Base-by-base conservation (phyloP, 2,888 invertebrate species). In the Galerucella pusilla region DNA sequence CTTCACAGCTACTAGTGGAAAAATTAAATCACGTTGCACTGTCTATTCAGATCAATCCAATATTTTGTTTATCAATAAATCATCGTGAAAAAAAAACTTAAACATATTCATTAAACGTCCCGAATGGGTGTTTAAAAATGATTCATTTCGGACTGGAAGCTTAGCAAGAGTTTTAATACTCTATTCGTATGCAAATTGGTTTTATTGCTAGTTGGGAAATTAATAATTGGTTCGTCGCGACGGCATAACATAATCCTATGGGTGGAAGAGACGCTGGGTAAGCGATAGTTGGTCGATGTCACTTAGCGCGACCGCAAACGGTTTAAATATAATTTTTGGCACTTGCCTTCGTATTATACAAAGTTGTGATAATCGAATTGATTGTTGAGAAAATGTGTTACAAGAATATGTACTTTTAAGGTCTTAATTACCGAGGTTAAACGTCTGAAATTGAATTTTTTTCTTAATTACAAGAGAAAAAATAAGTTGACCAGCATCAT, bases 141-240 rank as follows among this genome's bases (percentile, higher is more conserved):
- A 71, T 72, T 75, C 68, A 72, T 63, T 71, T 65, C 45, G 49
- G 72, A 61, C 72, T 67, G 69, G 65, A 59, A 70, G 73, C 72
- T 68, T 72, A 49, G 81, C 80, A 79, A 80, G 85, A 85, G 85
- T 86, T 86, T 86, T 87, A 87, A 87, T 86, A 86, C 85, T 82
- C 87, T 80, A 87, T 87, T 87, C 86, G 85, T 85, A 87, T 87
- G 87, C 86, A 87, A 87, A 87, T 87, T 83, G 84, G 84, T 86
- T 86, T 87, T 85, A 87, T 87, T 86, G 86, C 86, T 85, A 86
- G 85, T 85, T 86, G 83, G 82, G 85, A 85, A 85, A 86, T 86
- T 86, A 86, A 86, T 86, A 86, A 83, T 80, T 75, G 69, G 72
- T 69, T 65, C 75, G 75, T 60, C 72, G 72, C 72, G 65, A 73